Evolutionary conservation across 2,113 vertebrate genomes (phyloP), one percentile per base, ranked within the genome.

Genomic region (Gnathonemus longibarbis): DNA sequence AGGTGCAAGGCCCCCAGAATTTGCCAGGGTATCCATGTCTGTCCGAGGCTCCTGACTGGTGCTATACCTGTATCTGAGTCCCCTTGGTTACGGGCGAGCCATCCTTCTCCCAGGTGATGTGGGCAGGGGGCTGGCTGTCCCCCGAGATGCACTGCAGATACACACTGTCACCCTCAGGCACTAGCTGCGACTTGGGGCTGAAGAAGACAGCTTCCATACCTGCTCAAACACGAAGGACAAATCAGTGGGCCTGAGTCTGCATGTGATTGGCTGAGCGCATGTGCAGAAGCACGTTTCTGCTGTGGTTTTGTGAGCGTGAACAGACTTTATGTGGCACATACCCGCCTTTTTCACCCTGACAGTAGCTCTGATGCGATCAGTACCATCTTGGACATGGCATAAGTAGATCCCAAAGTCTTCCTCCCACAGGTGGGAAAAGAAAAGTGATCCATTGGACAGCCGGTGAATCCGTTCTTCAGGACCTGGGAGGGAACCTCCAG

Each of bases 111-210:
- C 96, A 96, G 56, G 91, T 92, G 92, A 96, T 95, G 89, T 89
- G 89, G 9, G 95, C 95, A 50, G 94, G 91, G 91, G 95, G 94
- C 0, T 90, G 94, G 90, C 96, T 96, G 56, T 96, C 95, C 27
- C 96, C 96, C 2, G 96, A 96, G 49, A 96, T 94, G 93, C 96
- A 96, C 92, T 94, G 94, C 83, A 96, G 91, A 89, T 94, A 96
- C 90, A 94, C 94, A 0, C 88, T 91, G 5, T 93, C 91, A 89
- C 95, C 95, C 88, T 93, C 94, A 48, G 48, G 89, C 74, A 92
- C 93, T 11, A 90, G 94, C 92, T 95, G 94, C 85, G 95, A 92
- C 49, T 91, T 91, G 5, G 95, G 96, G 90, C 94, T 95, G 89
- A 95, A 95, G 94, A 96, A 96, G 74, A 96, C 94, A 21, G 94